Conservation (phyloP, 1,140 invertebrate species). For the Aricia agestis region DNA sequence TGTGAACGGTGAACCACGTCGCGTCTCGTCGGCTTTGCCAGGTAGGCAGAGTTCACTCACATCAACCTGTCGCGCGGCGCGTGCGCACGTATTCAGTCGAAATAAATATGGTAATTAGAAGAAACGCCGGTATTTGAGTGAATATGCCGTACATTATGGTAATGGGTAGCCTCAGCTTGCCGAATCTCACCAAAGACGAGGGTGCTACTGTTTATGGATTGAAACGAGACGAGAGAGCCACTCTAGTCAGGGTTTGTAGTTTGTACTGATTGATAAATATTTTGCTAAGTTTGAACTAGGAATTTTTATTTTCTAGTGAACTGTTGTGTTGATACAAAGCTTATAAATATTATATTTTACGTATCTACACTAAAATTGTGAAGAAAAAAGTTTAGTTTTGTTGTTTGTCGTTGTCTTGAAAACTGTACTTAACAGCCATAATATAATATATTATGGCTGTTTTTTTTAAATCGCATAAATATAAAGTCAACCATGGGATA, state of each 20-base stretch:
- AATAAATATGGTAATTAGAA: not conserved
- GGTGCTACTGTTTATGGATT: constrained; percentile 65
- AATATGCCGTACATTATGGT: constrained; percentile 71
- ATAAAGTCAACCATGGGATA: too few relatives aligned
- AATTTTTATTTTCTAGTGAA: too few relatives aligned
- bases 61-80: constrained; percentile 48
- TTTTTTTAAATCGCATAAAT: too few relatives aligned
- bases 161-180: constrained; percentile 61
- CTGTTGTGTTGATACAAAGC: too few relatives aligned
- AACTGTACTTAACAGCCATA: too few relatives aligned
- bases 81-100: constrained; percentile 27
- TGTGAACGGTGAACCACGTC: constrained; percentile 43
- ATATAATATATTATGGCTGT: too few relatives aligned
- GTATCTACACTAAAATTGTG: too few relatives aligned
- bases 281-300: too few relatives aligned
- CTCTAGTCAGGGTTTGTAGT: constrained; percentile 62
- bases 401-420: too few relatives aligned
- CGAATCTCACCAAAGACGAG: constrained; percentile 62
- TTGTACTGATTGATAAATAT: constrained; percentile 24
- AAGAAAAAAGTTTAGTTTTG: too few relatives aligned
- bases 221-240: constrained; percentile 60
- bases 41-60: constrained; percentile 58
- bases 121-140: not conserved
- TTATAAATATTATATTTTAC: too few relatives aligned
- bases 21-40: constrained; percentile 51